Evolutionary conservation across 1,140 invertebrate genomes (phyloP).

Genomic region (Cyphomyrmex costatus): DNA sequence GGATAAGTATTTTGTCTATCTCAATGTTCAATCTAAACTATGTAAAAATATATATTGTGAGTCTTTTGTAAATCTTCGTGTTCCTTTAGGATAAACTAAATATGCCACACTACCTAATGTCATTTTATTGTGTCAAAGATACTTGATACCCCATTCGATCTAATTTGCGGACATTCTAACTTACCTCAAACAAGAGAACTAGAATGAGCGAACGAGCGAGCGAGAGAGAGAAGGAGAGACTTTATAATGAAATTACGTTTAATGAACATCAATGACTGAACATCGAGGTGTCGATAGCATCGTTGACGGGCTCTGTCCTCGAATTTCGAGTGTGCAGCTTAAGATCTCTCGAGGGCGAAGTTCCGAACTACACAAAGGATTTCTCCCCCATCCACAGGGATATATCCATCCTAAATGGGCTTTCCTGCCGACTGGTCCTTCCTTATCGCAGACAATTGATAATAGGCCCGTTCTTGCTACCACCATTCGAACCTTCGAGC

Average conservation of each 20-base stretch:
- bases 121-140: not conserved
- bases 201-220: not conserved
- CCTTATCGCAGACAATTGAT: constrained; percentile 68
- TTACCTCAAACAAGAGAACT: constrained; percentile 5
- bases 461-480: constrained; percentile 58
- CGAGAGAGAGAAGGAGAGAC: not conserved
- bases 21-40: not conserved
- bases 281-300: constrained; percentile 56
- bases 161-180: constrained; percentile 19
- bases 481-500: constrained; percentile 27
- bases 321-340: constrained; percentile 57
- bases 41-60: not conserved
- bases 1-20: not conserved
- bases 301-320: constrained; percentile 32
- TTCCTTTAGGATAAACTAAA: not conserved
- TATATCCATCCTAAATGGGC: constrained; percentile 64
- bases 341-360: constrained; percentile 37
- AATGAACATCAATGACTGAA: constrained; percentile 57
- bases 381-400: not conserved
- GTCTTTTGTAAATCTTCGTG: not conserved
- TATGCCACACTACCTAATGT: not conserved
- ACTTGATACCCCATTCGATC: not conserved
- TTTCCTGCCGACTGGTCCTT: constrained; percentile 38
- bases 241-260: constrained; percentile 31
- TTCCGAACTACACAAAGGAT: constrained; percentile 63